These are phyloP conservation scores for Rhinoptilus africanus DNA, from an alignment of 2,113 vertebrate species.

Conservation along the genomic window DNA sequence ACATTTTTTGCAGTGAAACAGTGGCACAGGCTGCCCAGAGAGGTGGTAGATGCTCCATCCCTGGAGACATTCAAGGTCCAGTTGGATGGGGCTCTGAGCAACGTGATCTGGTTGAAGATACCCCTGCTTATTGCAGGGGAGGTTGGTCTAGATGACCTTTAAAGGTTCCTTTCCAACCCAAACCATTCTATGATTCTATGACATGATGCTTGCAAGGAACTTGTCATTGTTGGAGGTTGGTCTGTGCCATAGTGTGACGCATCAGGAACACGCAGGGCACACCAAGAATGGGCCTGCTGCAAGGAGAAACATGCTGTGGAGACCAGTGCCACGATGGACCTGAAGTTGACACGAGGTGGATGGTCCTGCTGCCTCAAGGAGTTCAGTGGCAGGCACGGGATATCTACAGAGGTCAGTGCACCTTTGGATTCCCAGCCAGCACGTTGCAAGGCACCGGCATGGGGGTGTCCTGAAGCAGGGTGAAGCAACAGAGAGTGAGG, in stretches of 20 bases:
- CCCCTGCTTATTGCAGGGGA: background rate
- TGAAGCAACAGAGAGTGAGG: background rate
- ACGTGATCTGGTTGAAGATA: background rate
- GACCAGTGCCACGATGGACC: background rate
- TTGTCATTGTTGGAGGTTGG: no score
- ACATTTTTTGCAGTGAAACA: background rate
- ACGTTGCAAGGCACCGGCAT: accelerated
- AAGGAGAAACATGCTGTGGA: background rate
- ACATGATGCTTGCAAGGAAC: no score
- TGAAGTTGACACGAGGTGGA: background rate
- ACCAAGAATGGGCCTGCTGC: no score
- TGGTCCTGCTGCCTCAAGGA: background rate
- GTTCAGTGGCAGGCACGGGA: accelerated
- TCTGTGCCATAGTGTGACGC: no score
- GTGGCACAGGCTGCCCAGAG: background rate
- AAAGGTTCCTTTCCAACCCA: background rate
- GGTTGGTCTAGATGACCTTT: background rate
- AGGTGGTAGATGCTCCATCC: background rate
- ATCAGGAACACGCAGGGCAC: background rate
- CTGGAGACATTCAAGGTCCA: background rate
- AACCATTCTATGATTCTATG: background rate
- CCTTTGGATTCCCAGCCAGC: background rate
- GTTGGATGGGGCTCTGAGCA: background rate
- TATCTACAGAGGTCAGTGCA: background rate
- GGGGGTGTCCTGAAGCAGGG: background rate